Evolutionary conservation across 1,140 invertebrate species (phyloP), one percentile per base, ranked within the genome.

Genomic region (Formica selysi): DNA sequence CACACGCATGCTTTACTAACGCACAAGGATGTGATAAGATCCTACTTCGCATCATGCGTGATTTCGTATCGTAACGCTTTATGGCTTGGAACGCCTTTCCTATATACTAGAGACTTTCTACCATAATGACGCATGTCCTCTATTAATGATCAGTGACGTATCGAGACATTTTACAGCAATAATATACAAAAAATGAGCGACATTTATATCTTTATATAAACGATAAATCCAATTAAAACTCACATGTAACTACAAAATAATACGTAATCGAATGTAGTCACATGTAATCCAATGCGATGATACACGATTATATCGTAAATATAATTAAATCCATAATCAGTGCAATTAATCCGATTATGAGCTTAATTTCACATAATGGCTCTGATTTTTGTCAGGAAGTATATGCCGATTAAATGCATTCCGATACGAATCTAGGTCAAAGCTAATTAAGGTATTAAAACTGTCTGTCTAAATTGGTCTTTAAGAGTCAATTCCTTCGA

Each of bases 51-150:
- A 51, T 16, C 32, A 51, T 70, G 78, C 36, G 64, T 70, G 36
- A 80, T 38, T 84, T 84, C 70, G 59, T 71, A 76, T 62, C 54
- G 29, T 76, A 84, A 84, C 6, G 65, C 44, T 70, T 62, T 61
- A 54, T 48, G 70, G 79, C 54, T 78, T 19, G 38, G 59, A 67
- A 73, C 79, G 71, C 87, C 85, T 88, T 88, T 84, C 76, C 85
- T 86, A 84, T 32, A 32, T 32, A 32, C 61, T 61, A 62, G 51
- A 36, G 76, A 88, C 87, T 89, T 89, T 89, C 80, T 87, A 89
- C 67, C 41, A 32, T 87, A 87, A 89, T 85, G 87, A 87, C 48
- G 78, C 86, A 68, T 62, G 29, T 81, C 36, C 13, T 57, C 32
- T 22, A 68, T 22, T 59, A 59, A 73, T 16, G 54, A 68, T 61